Percentiles rank a stretch among this genome's conserved stretches.
These are phyloP conservation scores for Epicauta chinensis DNA, from an alignment of 1,140 invertebrate genomes.

Conservation along the genomic window DNA sequence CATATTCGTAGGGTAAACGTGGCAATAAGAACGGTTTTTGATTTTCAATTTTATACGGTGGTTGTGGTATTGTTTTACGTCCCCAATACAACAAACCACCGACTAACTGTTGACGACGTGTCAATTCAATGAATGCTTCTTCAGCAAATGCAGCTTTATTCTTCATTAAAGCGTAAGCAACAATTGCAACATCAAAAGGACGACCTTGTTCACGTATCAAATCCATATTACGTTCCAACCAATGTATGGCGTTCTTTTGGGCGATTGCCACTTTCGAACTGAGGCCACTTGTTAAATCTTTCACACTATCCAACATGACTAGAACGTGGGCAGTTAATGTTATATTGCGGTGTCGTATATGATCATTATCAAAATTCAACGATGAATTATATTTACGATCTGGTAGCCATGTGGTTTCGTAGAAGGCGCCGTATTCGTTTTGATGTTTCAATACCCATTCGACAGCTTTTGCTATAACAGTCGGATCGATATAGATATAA, in stretches of 20 bases:
- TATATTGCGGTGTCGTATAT: constrained; percentile 65
- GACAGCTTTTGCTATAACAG: constrained; percentile 71
- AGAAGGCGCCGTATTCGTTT: constrained; percentile 72
- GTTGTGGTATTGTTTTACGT: constrained; percentile 64
- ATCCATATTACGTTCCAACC: constrained; percentile 80
- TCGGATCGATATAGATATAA: constrained; percentile 82
- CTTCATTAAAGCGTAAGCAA: constrained; percentile 77
- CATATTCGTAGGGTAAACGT: constrained; percentile 78
- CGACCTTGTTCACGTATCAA: constrained; percentile 61
- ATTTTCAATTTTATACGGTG: constrained; percentile 80
- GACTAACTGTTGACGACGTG: constrained; percentile 55
- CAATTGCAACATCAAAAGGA: constrained; percentile 80
- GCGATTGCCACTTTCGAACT: constrained; percentile 65
- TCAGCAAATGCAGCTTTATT: constrained; percentile 74
- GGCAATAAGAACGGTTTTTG: constrained; percentile 87
- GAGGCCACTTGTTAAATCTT: constrained; percentile 71
- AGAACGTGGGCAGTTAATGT: constrained; percentile 84
- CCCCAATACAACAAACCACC: constrained; percentile 84
- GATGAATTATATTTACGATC: constrained; percentile 80
- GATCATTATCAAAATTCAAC: constrained; percentile 47
- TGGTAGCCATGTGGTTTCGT: constrained; percentile 73
- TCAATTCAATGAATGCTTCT: constrained; percentile 70
- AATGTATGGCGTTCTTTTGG: constrained; percentile 63
- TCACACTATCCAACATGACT: constrained; percentile 74
- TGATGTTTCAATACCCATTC: constrained; percentile 77